Evolutionary conservation across 2,888 invertebrate genomes (phyloP).

Genomic region (Chouioia cunea): DNA sequence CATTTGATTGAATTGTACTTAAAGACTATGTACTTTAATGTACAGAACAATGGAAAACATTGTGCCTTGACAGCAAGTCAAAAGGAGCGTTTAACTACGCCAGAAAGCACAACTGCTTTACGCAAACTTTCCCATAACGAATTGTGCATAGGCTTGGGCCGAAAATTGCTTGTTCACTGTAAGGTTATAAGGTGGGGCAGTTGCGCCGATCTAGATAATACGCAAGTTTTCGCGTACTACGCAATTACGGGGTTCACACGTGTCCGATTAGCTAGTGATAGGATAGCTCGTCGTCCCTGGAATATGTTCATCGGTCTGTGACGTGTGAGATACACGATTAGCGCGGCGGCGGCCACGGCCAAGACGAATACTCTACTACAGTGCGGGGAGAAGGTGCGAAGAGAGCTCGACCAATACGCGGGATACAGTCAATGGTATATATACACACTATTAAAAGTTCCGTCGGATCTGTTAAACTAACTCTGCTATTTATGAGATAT

Average conservation of each 20-base stretch:
- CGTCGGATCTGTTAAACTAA: conserved; percentile 15
- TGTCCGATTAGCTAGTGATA: conserved; percentile 36
- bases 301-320: conserved; percentile 43
- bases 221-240: conserved; percentile 25
- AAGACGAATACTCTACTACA: conserved; percentile 18
- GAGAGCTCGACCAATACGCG: neutral
- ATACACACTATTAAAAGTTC: too few relatives aligned
- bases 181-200: too few relatives aligned
- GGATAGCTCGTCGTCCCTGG: neutral
- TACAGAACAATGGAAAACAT: too few relatives aligned
- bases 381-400: conserved; percentile 30
- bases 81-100: conserved; percentile 5
- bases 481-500: conserved; percentile 28
- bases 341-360: neutral
- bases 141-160: conserved; percentile 13
- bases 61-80: too few relatives aligned
- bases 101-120: neutral
- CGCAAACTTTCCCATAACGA: conserved; percentile 36
- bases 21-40: too few relatives aligned
- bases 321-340: conserved; percentile 37
- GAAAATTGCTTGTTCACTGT: conserved; percentile 10
- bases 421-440: too few relatives aligned
- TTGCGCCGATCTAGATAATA: conserved; percentile 32
- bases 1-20: too few relatives aligned
- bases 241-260: conserved; percentile 30